Evolutionary conservation across 2,113 vertebrate species (phyloP).

Genomic region (Verasper variegatus): DNA sequence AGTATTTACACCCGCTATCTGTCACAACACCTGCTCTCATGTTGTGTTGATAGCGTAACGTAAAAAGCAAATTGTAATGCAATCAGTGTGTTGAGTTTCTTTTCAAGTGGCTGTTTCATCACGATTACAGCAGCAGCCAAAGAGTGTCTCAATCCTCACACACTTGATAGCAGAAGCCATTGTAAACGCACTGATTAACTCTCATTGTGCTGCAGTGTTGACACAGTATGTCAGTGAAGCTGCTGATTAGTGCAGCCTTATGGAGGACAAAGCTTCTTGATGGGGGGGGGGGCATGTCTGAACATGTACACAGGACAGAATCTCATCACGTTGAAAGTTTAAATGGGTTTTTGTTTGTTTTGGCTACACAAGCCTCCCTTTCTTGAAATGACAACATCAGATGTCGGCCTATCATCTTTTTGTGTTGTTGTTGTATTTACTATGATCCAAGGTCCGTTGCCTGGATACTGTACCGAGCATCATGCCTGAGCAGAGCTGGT

Average conservation of each 20-base stretch:
- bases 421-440: slow-evolving; percentile 23
- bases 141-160: not conserved
- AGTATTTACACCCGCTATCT: too few relatives aligned
- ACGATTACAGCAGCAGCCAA: not conserved
- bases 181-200: slow-evolving; percentile 50
- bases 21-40: too few relatives aligned
- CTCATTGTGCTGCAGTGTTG: slow-evolving; percentile 44
- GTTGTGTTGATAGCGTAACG: not conserved
- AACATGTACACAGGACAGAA: slow-evolving; percentile 16
- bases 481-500: not conserved
- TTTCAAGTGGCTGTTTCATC: slow-evolving; percentile 21
- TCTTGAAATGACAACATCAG: slow-evolving; percentile 35
- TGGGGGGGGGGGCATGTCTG: slow-evolving; percentile 37
- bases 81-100: slow-evolving; percentile 6
- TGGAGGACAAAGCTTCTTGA: slow-evolving; percentile 28
- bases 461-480: slow-evolving; percentile 40
- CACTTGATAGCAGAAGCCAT: slow-evolving; percentile 11
- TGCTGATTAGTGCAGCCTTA: slow-evolving; percentile 42
- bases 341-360: slow-evolving; percentile 39
- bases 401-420: slow-evolving; percentile 17
- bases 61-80: not conserved
- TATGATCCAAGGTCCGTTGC: slow-evolving; percentile 45
- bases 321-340: slow-evolving; percentile 35
- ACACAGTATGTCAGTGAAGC: slow-evolving; percentile 51
- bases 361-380: slow-evolving; percentile 9